Evolutionary conservation across 2,113 vertebrate species (phyloP).

Genomic region (Nasalis larvatus): DNA sequence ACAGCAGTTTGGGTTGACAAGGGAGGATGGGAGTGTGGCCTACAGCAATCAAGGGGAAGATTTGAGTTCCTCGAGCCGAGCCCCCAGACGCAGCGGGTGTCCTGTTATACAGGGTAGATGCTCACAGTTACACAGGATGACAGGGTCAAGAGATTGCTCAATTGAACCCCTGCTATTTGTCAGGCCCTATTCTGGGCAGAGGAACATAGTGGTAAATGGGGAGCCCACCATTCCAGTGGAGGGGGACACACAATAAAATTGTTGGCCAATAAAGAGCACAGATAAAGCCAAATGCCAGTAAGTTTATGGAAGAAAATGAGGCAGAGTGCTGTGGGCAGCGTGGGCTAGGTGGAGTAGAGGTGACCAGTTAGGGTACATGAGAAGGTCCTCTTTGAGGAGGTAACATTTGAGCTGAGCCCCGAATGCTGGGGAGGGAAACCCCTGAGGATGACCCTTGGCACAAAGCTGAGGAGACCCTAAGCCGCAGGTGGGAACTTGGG

Average conservation of each 20-base stretch:
- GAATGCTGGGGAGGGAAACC: background rate
- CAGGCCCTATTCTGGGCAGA: fast-evolving
- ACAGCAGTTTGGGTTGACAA: background rate
- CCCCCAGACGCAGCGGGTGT: background rate
- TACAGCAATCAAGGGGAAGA: background rate
- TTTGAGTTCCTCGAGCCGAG: background rate
- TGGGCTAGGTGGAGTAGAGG: fast-evolving
- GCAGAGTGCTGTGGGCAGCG: background rate
- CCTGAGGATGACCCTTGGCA: fast-evolving
- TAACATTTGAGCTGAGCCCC: background rate
- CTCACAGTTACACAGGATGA: fast-evolving
- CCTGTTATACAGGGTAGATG: background rate
- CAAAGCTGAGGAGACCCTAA: background rate
- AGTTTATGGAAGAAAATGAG: fast-evolving
- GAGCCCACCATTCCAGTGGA: background rate
- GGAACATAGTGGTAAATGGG: background rate
- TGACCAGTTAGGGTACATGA: fast-evolving
- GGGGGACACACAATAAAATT: background rate
- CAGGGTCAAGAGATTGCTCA: no score
- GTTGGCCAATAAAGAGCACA: background rate
- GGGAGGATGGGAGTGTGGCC: background rate
- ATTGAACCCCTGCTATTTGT: background rate
- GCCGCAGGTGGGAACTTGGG: background rate
- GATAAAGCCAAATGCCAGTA: fast-evolving
- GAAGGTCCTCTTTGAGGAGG: background rate